Evolutionary conservation across 2,888 invertebrate species (phyloP).

Genomic region (Rotaria macrura): DNA sequence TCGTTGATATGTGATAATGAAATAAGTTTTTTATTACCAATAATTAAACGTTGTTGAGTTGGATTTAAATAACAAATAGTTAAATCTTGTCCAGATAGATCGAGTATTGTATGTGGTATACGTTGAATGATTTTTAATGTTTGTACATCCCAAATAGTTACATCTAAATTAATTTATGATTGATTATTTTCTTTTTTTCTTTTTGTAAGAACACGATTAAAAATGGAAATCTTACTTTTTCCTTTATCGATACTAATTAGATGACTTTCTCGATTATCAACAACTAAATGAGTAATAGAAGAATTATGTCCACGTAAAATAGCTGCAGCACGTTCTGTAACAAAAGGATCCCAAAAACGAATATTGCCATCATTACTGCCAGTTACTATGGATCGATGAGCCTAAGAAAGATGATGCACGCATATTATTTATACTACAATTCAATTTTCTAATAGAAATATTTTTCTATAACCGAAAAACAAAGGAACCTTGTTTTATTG

Average conservation of each 20-base stretch:
- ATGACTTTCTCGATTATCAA: not conserved
- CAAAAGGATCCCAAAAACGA: conserved; percentile 70
- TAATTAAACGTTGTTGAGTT: not conserved
- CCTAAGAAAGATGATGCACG: not conserved
- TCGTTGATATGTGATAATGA: not conserved
- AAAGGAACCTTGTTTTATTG: too few species aligned
- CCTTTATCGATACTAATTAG: conserved; percentile 9
- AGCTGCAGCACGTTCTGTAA: conserved; percentile 59
- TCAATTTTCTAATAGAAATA: too few species aligned
- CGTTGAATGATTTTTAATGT: conserved; percentile 17
- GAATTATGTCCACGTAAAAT: conserved; percentile 63
- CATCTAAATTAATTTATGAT: not conserved
- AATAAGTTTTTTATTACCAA: not conserved
- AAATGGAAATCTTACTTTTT: not conserved
- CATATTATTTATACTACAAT: too few species aligned
- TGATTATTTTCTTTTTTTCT: not conserved
- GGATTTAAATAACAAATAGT: not conserved
- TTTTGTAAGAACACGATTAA: too few species aligned
- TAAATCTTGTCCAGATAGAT: not conserved
- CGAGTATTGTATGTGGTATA: not conserved
- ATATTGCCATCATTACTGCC: conserved; percentile 67
- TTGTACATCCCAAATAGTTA: not conserved
- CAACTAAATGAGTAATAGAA: conserved; percentile 38
- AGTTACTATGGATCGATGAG: conserved; percentile 43
- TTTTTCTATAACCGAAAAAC: too few species aligned